Percentiles rank a stretch among this genome's conserved stretches.
Conservation (phyloP, 2,113 vertebrate genomes). For the Baryphthengus martii region DNA sequence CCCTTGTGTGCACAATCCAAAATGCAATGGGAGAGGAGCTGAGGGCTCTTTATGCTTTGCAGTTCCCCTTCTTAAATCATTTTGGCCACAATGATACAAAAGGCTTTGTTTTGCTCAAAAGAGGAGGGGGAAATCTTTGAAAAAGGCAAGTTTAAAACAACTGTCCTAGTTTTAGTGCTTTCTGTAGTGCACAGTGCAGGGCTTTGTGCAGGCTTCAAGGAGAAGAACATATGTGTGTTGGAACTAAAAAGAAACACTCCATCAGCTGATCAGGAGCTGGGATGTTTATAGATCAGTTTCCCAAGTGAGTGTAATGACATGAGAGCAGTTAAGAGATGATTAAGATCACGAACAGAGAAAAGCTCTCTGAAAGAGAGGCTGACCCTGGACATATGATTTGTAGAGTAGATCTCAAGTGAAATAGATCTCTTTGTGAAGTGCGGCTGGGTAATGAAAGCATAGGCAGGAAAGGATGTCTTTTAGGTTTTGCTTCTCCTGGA, state of each 20-base stretch:
- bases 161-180: background rate
- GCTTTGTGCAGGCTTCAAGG: slow-evolving; percentile 9
- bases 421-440: background rate
- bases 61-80: background rate
- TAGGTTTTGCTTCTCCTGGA: background rate
- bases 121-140: background rate
- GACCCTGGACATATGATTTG: background rate
- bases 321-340: background rate
- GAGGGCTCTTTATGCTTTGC: background rate
- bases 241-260: slow-evolving; percentile 1
- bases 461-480: background rate
- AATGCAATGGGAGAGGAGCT: background rate
- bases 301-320: background rate
- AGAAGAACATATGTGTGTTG: background rate
- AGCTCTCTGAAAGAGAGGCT: background rate
- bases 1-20: background rate
- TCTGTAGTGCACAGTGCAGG: background rate
- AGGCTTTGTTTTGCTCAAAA: slow-evolving; percentile 21
- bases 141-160: background rate
- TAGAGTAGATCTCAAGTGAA: background rate
- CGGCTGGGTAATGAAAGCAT: background rate
- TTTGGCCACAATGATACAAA: background rate
- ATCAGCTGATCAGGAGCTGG: background rate
- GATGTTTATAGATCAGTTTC: background rate
- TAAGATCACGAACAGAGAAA: background rate